These are phyloP conservation scores for Mizuhopecten yessoensis DNA, from an alignment of 1,140 invertebrate genomes.

Conservation along the genomic window DNA sequence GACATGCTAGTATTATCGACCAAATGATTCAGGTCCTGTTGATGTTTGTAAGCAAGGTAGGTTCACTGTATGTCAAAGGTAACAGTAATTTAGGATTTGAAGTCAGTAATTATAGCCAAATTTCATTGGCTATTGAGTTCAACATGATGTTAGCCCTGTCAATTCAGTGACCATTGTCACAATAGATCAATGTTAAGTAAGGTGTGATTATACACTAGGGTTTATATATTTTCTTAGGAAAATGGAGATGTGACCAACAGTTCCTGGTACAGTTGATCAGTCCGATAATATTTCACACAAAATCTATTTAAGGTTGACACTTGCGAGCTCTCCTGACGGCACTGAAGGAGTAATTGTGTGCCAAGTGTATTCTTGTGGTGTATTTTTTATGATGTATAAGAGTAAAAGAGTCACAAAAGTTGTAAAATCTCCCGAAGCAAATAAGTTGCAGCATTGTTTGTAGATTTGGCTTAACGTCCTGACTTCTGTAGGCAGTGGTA, in stretches of 20 bases:
- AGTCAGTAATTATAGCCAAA: too few relatives aligned
- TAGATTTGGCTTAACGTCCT: not conserved
- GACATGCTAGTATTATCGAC: too few relatives aligned
- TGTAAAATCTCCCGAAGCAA: not conserved
- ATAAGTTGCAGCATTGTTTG: not conserved
- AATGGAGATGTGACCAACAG: not conserved
- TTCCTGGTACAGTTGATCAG: not conserved
- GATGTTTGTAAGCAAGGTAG: too few relatives aligned
- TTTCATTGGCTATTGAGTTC: too few relatives aligned
- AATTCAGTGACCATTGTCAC: too few relatives aligned
- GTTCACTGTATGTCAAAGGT: too few relatives aligned
- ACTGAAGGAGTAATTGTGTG: not conserved
- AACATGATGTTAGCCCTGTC: too few relatives aligned
- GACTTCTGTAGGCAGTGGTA: not conserved
- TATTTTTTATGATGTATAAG: constrained; percentile 1
- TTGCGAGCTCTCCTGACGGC: not conserved
- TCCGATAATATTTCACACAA: constrained; percentile 2
- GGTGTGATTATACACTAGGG: not conserved
- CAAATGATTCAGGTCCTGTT: too few relatives aligned
- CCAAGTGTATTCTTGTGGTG: not conserved
- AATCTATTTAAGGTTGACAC: not conserved
- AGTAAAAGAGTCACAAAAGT: not conserved
- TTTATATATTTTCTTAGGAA: not conserved
- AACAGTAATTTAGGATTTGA: too few relatives aligned
- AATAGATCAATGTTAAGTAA: not conserved